A percentile compares a stretch with the other conserved stretches of the same genome.
These are phyloP conservation scores for Scomber japonicus DNA, from an alignment of 2,113 vertebrate species.

Conservation along the genomic window DNA sequence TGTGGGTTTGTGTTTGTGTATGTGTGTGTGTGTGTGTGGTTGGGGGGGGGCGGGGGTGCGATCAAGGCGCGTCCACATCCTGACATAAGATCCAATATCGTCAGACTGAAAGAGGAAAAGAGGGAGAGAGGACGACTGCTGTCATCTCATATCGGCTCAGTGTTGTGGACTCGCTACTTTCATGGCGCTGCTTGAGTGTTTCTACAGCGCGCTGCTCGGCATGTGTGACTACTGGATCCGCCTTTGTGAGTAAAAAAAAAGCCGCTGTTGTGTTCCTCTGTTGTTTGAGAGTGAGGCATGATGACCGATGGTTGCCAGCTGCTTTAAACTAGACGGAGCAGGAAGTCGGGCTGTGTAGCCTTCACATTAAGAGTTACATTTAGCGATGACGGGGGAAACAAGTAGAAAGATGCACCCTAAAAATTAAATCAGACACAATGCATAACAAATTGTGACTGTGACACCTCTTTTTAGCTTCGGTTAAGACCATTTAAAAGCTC, in stretches of 20 bases:
- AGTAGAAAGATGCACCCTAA: too few species aligned
- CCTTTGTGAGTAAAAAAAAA: conserved; percentile 76
- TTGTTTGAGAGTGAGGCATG: conserved; percentile 16
- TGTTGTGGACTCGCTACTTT: not conserved
- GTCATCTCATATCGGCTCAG: conserved; percentile 2
- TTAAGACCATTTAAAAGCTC: rapidly evolving
- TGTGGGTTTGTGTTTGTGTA: not conserved
- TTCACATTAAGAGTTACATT: conserved; percentile 53
- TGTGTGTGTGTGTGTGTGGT: not conserved
- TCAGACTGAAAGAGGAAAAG: conserved; percentile 56
- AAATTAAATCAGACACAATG: rapidly evolving
- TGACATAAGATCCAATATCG: conserved; percentile 72
- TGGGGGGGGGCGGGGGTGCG: conserved; percentile 32
- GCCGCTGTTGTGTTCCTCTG: conserved; percentile 40
- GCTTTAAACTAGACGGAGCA: not conserved
- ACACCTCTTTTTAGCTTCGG: not conserved
- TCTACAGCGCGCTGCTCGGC: conserved; percentile 66
- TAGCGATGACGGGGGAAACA: rapidly evolving
- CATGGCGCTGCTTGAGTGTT: conserved; percentile 66
- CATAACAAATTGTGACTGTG: too few species aligned
- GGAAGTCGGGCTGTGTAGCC: not conserved
- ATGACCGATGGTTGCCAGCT: conserved; percentile 18
- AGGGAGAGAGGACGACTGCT: conserved; percentile 18
- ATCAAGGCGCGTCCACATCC: conserved; percentile 69
- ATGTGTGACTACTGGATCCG: conserved; percentile 81